phyloP scores from a whole-genome alignment of 2,113 vertebrate genomes.

The Carollia perspicillata region DNA sequence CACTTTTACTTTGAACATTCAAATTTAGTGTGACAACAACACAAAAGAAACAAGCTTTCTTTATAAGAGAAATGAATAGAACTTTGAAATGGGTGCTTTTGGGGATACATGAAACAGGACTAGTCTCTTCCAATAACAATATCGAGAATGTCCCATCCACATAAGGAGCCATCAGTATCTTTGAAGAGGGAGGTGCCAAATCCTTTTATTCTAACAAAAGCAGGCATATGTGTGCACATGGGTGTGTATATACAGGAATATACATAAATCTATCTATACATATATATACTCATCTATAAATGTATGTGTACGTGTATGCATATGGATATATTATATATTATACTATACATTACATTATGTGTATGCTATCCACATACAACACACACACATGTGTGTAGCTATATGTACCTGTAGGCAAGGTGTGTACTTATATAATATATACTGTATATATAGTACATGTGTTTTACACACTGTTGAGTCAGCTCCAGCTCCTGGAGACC shows the following conservation, averaged over 20 bases:
- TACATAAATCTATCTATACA: not conserved
- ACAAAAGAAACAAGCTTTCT: not conserved
- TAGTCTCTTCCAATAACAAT: not conserved
- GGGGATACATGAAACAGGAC: not conserved
- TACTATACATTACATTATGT: not conserved
- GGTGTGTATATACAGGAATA: not conserved
- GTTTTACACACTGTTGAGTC: not conserved
- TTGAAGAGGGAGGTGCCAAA: not conserved
- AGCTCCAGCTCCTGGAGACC: not conserved
- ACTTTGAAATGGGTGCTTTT: not conserved
- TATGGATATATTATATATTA: not conserved
- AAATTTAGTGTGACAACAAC: conserved; percentile 44
- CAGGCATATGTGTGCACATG: not conserved
- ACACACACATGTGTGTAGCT: not conserved
- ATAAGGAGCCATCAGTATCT: not conserved
- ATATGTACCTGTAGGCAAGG: not conserved
- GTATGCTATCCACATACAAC: not conserved
- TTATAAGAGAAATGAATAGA: not conserved
- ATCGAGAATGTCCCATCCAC: not conserved
- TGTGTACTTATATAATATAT: not conserved
- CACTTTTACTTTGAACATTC: conserved; percentile 38
- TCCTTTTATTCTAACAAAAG: not conserved
- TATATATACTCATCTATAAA: not conserved
- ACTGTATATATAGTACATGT: not conserved
- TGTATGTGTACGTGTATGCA: not conserved